A percentile compares a stretch with the other conserved stretches of the same genome.
These are phyloP conservation scores for Ondatra zibethicus DNA, from an alignment of 2,113 vertebrate species.

Conservation along the genomic window DNA sequence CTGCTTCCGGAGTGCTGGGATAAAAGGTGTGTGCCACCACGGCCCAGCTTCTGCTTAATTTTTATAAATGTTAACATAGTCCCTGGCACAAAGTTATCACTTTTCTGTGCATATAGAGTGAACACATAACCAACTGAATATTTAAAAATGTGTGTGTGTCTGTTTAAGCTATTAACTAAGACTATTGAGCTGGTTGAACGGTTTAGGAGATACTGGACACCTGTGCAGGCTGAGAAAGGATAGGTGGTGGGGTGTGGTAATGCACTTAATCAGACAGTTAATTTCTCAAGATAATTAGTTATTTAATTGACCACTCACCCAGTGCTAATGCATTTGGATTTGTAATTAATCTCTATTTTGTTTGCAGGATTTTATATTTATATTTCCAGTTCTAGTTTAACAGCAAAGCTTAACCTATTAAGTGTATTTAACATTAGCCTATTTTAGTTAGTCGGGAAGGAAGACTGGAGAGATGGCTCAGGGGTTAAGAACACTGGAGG, in stretches of 20 bases:
- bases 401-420: neutral
- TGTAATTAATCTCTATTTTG: constrained; percentile 76
- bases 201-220: neutral
- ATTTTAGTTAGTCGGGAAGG: neutral
- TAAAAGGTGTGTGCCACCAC: too few species aligned
- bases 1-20: too few species aligned
- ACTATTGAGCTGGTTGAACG: neutral
- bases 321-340: constrained; percentile 77
- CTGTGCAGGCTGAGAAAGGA: constrained; percentile 36
- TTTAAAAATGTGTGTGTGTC: neutral
- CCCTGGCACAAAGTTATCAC: neutral
- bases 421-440: neutral
- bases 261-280: constrained; percentile 67
- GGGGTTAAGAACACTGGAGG: neutral
- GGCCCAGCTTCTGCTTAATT: neutral
- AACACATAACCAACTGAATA: neutral
- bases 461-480: neutral
- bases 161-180: neutral
- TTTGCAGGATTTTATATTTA: constrained; percentile 40
- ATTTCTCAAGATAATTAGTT: constrained; percentile 84
- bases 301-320: constrained; percentile 82
- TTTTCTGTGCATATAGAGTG: neutral
- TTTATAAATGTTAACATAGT: constrained; percentile 10
- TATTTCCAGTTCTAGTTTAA: constrained; percentile 8
- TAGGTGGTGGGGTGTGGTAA: constrained; percentile 58